These are phyloP conservation scores for Galerucella pusilla DNA, from an alignment of 2,888 invertebrate species.

Conservation along the genomic window DNA sequence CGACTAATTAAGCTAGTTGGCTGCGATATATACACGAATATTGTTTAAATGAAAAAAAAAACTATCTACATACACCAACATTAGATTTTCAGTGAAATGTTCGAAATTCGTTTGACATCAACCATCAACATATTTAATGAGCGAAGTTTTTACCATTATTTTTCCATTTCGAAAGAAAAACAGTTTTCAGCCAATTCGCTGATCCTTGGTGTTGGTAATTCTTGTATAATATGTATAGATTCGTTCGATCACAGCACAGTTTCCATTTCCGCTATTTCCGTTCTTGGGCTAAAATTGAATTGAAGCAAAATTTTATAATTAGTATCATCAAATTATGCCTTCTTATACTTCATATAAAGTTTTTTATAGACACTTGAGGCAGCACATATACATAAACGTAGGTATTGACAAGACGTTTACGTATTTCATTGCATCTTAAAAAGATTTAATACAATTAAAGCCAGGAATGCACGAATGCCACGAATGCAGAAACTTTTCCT, in stretches of 20 bases:
- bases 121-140: neutral
- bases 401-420: too few relatives aligned
- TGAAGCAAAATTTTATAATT: slow-evolving; percentile 12
- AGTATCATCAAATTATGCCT: too few relatives aligned
- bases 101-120: neutral
- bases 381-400: too few relatives aligned
- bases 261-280: slow-evolving; percentile 90
- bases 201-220: slow-evolving; percentile 44
- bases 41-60: neutral
- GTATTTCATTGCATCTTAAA: too few relatives aligned
- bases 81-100: slow-evolving; percentile 9
- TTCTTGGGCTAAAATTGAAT: slow-evolving; percentile 65
- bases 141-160: neutral
- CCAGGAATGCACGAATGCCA: too few relatives aligned
- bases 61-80: neutral
- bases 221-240: slow-evolving; percentile 38
- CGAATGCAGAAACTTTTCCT: too few relatives aligned
- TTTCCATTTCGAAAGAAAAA: slow-evolving; percentile 14
- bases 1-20: too few relatives aligned
- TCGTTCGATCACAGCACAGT: slow-evolving; percentile 82
- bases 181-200: slow-evolving; percentile 4
- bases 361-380: too few relatives aligned
- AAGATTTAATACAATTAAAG: too few relatives aligned
- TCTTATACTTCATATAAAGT: too few relatives aligned
- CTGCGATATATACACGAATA: neutral